Evolutionary conservation across 2,113 vertebrate genomes (phyloP), one percentile per base, ranked within the genome.

Genomic region (Myotis yumanensis): DNA sequence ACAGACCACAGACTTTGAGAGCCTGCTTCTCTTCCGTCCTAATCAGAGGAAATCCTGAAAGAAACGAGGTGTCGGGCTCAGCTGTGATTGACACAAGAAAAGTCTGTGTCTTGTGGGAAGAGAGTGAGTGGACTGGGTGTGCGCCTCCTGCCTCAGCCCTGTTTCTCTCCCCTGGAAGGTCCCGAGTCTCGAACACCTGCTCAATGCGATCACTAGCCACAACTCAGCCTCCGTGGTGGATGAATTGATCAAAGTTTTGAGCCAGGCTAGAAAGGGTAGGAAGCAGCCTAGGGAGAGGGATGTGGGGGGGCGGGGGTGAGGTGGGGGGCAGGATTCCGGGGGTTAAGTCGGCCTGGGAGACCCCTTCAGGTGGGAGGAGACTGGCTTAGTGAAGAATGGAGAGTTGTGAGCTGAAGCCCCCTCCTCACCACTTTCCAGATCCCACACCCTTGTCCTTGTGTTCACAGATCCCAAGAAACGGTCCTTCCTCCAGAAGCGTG

Each of bases 241-340:
- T 97, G 99, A 98, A 93, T 98, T 99, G 97, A 98, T 99, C 66
- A 98, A 98, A 79, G 96, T 98, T 94, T 98, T 99, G 98, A 98
- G 99, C 79, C 98, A 98, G 97, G 98, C 99, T 91, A 98, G 97
- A 71, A 72, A 98, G 2, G 98, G 99, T 99, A 97, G 98, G 98
- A 89, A 25, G 72, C 16, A 18, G 48, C 72, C 48, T 6, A 1
- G 68, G 48, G 23, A 52, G 48, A 37, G 54, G 52, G 48, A 35
- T 7, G 2, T 37, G 57, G 22, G 12, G 75, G 10, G 59, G 2
- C 22, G 8, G 57, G 57, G 22, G 57, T 59, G 57, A 22, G 22
- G 3, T 59, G 20, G 57, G 18, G 73, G 43, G 7, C 90, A 64
- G 62, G 14, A 76, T 52, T 64, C 40, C 20, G 68, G 86, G 71